phyloP scores from a whole-genome alignment of 92 coral and sea anemone genomes.

The Epizoanthus scotinus region DNA sequence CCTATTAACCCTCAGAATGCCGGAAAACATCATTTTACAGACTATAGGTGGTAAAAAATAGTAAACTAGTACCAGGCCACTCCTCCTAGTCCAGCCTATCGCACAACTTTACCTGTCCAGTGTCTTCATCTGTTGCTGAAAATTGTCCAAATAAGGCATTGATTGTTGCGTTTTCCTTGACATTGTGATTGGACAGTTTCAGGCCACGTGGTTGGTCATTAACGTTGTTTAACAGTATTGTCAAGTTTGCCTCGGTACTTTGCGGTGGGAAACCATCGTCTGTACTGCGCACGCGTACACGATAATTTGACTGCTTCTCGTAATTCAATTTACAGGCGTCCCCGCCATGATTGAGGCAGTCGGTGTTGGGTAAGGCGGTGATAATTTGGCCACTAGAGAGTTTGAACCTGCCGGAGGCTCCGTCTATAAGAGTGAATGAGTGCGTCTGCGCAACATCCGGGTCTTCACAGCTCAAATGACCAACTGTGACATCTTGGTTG shows the following conservation, averaged over 20 bases:
- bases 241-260: constrained; percentile 57
- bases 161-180: constrained; percentile 84
- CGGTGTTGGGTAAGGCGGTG: constrained; percentile 72
- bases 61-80: too few relatives aligned
- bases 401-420: constrained; percentile 85
- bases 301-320: constrained; percentile 63
- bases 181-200: constrained; percentile 71
- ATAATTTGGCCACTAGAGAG: constrained; percentile 63
- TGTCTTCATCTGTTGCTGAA: constrained; percentile 83
- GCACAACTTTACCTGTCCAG: constrained; percentile 35
- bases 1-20: too few relatives aligned
- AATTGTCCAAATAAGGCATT: constrained; percentile 72
- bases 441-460: constrained; percentile 82
- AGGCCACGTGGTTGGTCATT: constrained; percentile 92
- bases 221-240: constrained; percentile 77
- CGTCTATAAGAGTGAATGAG: constrained; percentile 66
- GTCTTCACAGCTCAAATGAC: constrained; percentile 70
- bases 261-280: constrained; percentile 87
- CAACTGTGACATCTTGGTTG: constrained; percentile 66
- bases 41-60: too few relatives aligned
- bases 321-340: constrained; percentile 79
- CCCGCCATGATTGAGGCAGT: constrained; percentile 79
- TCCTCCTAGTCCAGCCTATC: background rate
- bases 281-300: constrained; percentile 87
- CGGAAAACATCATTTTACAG: too few relatives aligned